Evolutionary conservation across 2,888 invertebrate genomes (phyloP), one percentile per base, ranked within the genome.

Genomic region (Ommatoiulus sabulosus): DNA sequence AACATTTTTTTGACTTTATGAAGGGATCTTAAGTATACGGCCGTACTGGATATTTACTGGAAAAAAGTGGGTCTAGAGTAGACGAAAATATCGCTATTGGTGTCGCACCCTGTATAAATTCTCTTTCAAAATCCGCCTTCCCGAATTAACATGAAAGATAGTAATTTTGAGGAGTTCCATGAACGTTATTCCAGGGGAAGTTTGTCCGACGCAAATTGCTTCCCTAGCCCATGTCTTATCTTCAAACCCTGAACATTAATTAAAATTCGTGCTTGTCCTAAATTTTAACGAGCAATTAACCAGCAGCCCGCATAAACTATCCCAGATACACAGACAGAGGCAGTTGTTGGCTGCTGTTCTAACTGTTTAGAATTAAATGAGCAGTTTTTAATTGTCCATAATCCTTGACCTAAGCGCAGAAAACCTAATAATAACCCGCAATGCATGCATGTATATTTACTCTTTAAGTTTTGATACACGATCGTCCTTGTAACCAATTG

Each of bases 251-350:
- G 80, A 80, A 80, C 80, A 43, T 80, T 80, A 80, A 80, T 80
- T 80, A 80, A 35, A 80, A 80, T 35, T 80, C 80, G 80, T 80
- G 80, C 80, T 80, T 80, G 80, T 15, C 80, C 80, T 35, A 80
- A 80, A 80, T 80, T 80, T 35, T 80, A 80, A 80, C 80, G 80
- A 80, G 80, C 80, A 80, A 80, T 80, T 80, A 80, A 80, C 80
- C 15, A 80, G 35, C 35, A 35, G 24, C 80, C 80, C 80, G 80
- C 35, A 80, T 80, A 80, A 80, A 80, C 80, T 80, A 80, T 80
- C 24, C 24, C 35, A 80, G 80, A 35, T 72, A 72, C 72, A 24
- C 72, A 72, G 72, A n/a, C n/a, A 24, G 24, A 24, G 72, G 24
- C 24, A 24, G 1, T 63, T 63, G 20, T 63, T 12, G 24, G 72